These are phyloP conservation scores for Myrmophylax atrothorax DNA, from an alignment of 2,113 vertebrate species.

Conservation along the genomic window DNA sequence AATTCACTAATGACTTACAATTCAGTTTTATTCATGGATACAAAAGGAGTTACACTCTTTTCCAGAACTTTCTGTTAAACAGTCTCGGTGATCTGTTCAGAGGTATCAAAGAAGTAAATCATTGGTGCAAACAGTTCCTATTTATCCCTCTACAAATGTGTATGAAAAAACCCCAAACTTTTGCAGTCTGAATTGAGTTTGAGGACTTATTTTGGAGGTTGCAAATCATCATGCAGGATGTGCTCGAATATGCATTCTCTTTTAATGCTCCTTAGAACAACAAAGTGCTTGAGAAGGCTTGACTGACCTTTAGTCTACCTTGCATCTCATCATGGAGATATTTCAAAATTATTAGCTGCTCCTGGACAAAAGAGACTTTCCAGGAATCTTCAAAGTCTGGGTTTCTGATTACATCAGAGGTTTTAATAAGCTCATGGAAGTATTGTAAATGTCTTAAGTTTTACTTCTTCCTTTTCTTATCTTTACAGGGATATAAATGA, in stretches of 20 bases:
- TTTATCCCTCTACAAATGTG: not conserved
- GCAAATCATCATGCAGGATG: not conserved
- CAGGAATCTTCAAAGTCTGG: not conserved
- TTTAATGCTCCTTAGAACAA: not conserved
- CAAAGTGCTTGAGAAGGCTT: not conserved
- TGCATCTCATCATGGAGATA: not conserved
- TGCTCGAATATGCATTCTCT: not conserved
- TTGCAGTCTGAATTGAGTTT: not conserved
- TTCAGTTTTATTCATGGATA: not conserved
- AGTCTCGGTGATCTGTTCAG: not conserved
- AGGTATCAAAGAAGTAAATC: not conserved
- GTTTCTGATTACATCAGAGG: not conserved
- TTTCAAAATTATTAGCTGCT: not conserved
- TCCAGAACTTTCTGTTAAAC: not conserved
- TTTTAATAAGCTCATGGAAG: not conserved
- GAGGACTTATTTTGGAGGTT: not conserved
- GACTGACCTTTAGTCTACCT: not conserved
- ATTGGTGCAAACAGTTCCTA: not conserved
- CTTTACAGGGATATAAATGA: not conserved
- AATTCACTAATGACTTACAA: not conserved
- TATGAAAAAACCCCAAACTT: accelerated
- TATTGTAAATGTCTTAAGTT: not conserved
- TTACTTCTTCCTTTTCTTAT: not conserved
- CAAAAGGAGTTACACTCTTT: not conserved
- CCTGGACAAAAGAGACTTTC: not conserved